phyloP scores from a whole-genome alignment of 2,113 vertebrate genomes.

The Oplegnathus fasciatus region DNA sequence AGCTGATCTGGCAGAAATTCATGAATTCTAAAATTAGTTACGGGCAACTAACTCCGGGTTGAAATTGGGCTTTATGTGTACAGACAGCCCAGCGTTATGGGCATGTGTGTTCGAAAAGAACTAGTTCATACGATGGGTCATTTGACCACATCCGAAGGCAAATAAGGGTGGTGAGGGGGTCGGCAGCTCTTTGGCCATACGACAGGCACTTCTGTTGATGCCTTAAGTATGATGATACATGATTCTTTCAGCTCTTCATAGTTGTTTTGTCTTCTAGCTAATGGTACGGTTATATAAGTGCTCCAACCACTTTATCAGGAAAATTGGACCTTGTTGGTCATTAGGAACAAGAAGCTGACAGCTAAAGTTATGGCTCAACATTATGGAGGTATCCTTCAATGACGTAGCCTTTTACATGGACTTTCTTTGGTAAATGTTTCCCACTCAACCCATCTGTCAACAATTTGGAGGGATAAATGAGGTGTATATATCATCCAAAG shows the following conservation, averaged over 20 bases:
- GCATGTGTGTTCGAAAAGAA: background rate
- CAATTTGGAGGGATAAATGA: background rate
- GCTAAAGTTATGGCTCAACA: background rate
- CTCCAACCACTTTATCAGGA: background rate
- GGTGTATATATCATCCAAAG: background rate
- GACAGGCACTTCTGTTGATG: background rate
- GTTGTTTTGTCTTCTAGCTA: background rate
- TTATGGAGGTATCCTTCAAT: background rate
- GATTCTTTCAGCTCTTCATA: background rate
- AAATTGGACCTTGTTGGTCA: background rate
- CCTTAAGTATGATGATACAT: background rate
- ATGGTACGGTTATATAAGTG: background rate
- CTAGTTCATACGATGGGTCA: background rate
- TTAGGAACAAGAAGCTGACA: background rate
- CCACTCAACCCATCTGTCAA: background rate
- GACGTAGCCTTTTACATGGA: background rate
- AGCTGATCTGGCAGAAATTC: background rate
- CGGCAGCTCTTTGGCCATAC: too few species aligned
- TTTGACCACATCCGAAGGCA: background rate
- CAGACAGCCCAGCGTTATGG: background rate
- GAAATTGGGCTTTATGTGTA: background rate
- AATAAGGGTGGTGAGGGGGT: background rate
- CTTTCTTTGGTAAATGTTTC: background rate
- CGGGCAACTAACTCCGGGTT: background rate
- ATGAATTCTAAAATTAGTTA: background rate